Percentiles rank a stretch among this genome's conserved stretches.
Evolutionary conservation across 2,888 invertebrate species (phyloP).

Genomic region (Drosophila cognata): DNA sequence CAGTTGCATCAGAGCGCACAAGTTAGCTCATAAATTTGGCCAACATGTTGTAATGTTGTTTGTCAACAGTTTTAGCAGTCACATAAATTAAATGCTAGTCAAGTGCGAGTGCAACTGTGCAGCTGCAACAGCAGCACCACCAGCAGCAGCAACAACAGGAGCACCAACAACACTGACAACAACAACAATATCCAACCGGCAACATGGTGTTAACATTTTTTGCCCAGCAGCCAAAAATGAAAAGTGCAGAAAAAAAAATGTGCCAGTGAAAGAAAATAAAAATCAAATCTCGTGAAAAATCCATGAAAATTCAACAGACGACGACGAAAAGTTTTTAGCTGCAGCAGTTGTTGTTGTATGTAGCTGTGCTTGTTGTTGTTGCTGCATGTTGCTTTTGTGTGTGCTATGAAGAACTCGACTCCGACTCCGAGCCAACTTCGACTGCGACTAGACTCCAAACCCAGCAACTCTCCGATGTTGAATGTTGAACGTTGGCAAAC

Average conservation of each 20-base stretch:
- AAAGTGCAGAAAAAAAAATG: constrained; percentile 35
- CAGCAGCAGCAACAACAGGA: constrained; percentile 38
- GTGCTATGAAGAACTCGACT: constrained; percentile 73
- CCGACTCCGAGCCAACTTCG: constrained; percentile 20
- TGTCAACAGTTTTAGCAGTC: constrained; percentile 78
- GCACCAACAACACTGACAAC: constrained; percentile 27
- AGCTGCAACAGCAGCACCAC: constrained; percentile 30
- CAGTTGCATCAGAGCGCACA: constrained; percentile 71
- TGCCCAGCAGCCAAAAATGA: constrained; percentile 61
- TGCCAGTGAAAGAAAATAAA: constrained; percentile 15
- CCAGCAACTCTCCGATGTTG: background rate
- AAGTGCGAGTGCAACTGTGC: constrained; percentile 71
- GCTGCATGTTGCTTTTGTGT: constrained; percentile 16
- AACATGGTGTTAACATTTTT: constrained; percentile 80
- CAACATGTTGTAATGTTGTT: constrained; percentile 79
- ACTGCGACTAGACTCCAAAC: constrained; percentile 14
- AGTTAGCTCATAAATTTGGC: constrained; percentile 77
- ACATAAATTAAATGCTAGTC: constrained; percentile 77
- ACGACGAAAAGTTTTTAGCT: constrained; percentile 57
- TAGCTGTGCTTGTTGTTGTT: constrained; percentile 6
- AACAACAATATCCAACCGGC: constrained; percentile 40
- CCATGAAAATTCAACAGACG: constrained; percentile 75
- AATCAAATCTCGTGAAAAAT: constrained; percentile 73
- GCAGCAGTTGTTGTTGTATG: constrained; percentile 32
- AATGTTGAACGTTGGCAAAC: constrained; percentile 32